Evolutionary conservation across 2,113 vertebrate species (phyloP).

Genomic region (Talpa occidentalis): DNA sequence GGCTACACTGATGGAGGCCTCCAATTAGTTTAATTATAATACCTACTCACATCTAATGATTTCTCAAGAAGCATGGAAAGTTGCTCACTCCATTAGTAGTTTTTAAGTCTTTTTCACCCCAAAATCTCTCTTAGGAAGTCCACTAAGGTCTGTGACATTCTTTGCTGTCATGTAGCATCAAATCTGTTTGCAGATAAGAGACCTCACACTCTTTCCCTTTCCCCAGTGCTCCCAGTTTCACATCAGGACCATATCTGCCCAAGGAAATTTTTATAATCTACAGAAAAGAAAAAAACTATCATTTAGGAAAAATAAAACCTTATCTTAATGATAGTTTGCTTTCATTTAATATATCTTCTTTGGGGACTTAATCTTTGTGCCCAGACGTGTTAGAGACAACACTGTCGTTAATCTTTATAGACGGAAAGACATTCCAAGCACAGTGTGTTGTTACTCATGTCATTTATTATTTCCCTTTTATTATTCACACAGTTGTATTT

Average conservation of each 20-base stretch:
- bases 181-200: background rate
- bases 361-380: conserved; percentile 55
- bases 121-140: background rate
- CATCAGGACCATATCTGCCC: background rate
- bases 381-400: conserved; percentile 28
- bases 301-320: conserved; percentile 4
- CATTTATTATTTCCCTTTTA: conserved; percentile 47
- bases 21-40: conserved; percentile 71
- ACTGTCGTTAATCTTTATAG: conserved; percentile 54
- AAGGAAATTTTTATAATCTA: background rate
- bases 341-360: conserved; percentile 51
- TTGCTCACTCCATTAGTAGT: background rate
- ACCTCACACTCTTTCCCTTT: background rate
- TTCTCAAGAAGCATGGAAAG: conserved; percentile 44
- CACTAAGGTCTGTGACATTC: background rate
- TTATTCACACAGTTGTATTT: conserved; percentile 53
- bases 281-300: background rate
- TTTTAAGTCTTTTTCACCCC: background rate
- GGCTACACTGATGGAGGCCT: background rate
- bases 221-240: background rate
- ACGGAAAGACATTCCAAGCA: background rate
- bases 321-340: conserved; percentile 41
- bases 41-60: conserved; percentile 35
- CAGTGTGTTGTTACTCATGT: background rate
- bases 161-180: background rate